Evolutionary conservation across 2,113 vertebrate species (phyloP).

Genomic region (Gasterosteus nipponicus): DNA sequence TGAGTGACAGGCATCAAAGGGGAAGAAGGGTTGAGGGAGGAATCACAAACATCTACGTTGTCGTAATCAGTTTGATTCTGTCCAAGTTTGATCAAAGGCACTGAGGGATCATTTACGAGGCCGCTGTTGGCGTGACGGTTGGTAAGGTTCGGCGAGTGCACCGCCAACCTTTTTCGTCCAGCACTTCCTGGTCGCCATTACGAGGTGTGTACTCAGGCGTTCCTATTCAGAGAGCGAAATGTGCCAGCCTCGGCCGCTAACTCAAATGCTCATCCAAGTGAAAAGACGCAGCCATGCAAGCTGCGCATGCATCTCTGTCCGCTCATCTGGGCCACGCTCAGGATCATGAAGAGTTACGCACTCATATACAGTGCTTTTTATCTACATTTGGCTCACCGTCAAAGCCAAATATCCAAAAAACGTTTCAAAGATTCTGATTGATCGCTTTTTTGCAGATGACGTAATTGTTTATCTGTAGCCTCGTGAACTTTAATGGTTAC

Average conservation of each 20-base stretch:
- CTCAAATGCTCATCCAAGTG: conserved; percentile 56
- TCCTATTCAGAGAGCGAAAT: conserved; percentile 27
- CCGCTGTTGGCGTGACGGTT: not conserved
- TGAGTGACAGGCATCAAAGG: not conserved
- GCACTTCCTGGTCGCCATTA: conserved; percentile 34
- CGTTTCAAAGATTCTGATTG: not conserved
- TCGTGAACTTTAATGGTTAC: conserved; percentile 4
- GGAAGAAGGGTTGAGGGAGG: not conserved
- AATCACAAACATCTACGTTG: not conserved
- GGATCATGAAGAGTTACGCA: conserved; percentile 2
- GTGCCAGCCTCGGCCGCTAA: conserved; percentile 36
- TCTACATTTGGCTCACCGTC: not conserved
- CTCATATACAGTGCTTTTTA: not conserved
- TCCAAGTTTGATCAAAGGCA: not conserved
- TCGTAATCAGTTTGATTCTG: not conserved
- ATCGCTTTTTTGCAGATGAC: conserved; percentile 13
- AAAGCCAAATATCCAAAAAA: conserved; percentile 6
- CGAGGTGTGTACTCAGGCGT: conserved; percentile 40
- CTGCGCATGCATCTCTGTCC: conserved; percentile 23
- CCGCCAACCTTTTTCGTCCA: not conserved
- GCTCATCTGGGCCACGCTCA: conserved; percentile 17
- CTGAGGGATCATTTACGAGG: not conserved
- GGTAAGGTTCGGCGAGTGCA: conserved; percentile 9
- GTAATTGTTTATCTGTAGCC: conserved; percentile 30
- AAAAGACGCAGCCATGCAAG: conserved; percentile 61